Evolutionary conservation across 2,113 vertebrate species (phyloP).

Genomic region (Cyprinodon brontotheroides): DNA sequence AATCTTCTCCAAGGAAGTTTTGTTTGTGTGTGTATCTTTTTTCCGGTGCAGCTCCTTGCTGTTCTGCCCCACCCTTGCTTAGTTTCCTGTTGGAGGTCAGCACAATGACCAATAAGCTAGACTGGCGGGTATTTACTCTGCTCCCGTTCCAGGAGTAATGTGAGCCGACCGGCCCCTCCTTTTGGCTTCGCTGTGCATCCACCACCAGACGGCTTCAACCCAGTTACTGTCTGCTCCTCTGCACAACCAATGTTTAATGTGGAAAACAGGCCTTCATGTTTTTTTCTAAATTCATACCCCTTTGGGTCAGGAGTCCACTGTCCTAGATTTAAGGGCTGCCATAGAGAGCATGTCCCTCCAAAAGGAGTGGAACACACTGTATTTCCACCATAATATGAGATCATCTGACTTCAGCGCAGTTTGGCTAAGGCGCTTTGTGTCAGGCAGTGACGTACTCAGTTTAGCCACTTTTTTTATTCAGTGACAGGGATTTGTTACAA

Average conservation of each 20-base stretch:
- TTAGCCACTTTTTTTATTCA: conserved; percentile 8
- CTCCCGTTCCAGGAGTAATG: conserved; percentile 71
- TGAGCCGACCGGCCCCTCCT: conserved; percentile 67
- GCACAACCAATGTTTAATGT: conserved; percentile 67
- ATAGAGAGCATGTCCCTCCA: conserved; percentile 35
- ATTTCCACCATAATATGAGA: conserved; percentile 45
- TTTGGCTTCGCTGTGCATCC: conserved; percentile 40
- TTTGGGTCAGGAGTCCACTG: conserved; percentile 49
- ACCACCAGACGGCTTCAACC: conserved; percentile 47
- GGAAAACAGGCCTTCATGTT: conserved; percentile 64
- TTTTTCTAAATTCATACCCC: conserved; percentile 46
- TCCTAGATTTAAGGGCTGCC: conserved; percentile 38
- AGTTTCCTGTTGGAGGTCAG: conserved; percentile 77
- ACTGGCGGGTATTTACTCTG: conserved; percentile 67
- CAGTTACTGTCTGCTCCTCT: conserved; percentile 53
- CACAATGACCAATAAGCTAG: conserved; percentile 70
- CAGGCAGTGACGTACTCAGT: conserved; percentile 17
- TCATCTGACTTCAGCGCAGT: conserved; percentile 48
- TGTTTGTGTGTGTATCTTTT: conserved; percentile 32
- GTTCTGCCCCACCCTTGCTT: conserved; percentile 71
- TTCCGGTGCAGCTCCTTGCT: conserved; percentile 68
- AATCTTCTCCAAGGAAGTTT: conserved; percentile 58
- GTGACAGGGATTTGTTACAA: conserved; percentile 13
- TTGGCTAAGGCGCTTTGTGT: conserved; percentile 36
- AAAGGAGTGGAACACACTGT: conserved; percentile 20